Evolutionary conservation across 1,140 invertebrate species (phyloP).

Genomic region (Drosophila bipectinata): DNA sequence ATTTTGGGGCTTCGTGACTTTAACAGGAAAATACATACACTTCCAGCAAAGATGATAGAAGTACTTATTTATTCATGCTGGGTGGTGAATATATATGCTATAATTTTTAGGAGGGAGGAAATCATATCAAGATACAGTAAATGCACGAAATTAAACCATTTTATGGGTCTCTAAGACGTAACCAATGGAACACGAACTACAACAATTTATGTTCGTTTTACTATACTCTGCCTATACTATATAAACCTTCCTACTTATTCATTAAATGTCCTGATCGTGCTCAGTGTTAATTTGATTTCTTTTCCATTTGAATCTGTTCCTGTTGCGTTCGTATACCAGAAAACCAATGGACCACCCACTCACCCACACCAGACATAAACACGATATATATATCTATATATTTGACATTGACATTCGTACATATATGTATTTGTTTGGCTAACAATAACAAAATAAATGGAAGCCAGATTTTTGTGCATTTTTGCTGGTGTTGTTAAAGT

Average conservation of each 20-base stretch:
- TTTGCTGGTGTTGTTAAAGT: conserved; percentile 26
- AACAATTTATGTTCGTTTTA: conserved; percentile 17
- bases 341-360: conserved; percentile 25
- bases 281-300: conserved; percentile 72
- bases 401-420: conserved; percentile 29
- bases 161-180: neutral
- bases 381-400: conserved; percentile 32
- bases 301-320: conserved; percentile 56
- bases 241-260: conserved; percentile 48
- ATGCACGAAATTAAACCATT: conserved; percentile 1
- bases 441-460: conserved; percentile 10
- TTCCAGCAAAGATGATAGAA: neutral
- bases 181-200: conserved; percentile 19
- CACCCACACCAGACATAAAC: conserved; percentile 16
- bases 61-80: neutral
- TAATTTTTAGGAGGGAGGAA: neutral
- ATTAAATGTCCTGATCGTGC: conserved; percentile 75
- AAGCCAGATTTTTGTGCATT: conserved; percentile 43
- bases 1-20: conserved; percentile 18
- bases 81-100: neutral
- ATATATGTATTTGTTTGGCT: conserved; percentile 45
- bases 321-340: conserved; percentile 59
- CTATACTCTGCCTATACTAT: conserved; percentile 35
- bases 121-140: neutral
- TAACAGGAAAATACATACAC: neutral